These are phyloP conservation scores for Buphagus erythrorhynchus DNA, from an alignment of 2,797 vertebrate species.

Conservation along the genomic window DNA sequence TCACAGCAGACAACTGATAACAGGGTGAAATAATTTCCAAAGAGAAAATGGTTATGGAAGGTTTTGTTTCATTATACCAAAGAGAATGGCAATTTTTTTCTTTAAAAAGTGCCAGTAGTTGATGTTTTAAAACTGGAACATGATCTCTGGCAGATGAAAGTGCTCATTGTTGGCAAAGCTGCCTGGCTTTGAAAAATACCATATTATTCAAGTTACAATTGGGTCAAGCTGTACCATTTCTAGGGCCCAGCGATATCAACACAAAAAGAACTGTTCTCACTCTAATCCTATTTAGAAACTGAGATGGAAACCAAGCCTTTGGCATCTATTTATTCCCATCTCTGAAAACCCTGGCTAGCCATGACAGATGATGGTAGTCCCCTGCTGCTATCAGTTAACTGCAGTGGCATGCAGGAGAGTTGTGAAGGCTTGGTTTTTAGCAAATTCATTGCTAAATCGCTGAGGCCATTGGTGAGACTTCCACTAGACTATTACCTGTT, in stretches of 20 bases:
- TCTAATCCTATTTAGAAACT: not conserved
- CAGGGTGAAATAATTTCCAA: not conserved
- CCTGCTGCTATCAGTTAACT: not conserved
- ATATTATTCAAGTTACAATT: not conserved
- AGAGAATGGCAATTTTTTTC: not conserved
- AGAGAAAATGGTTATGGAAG: not conserved
- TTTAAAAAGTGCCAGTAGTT: not conserved
- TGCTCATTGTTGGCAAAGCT: not conserved
- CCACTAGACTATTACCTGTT: accelerated
- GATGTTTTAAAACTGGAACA: not conserved
- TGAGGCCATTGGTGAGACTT: not conserved
- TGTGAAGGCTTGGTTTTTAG: not conserved
- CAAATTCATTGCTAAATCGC: not conserved
- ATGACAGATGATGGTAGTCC: not conserved
- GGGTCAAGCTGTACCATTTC: not conserved
- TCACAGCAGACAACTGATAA: not conserved
- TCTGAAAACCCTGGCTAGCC: not conserved
- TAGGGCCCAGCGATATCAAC: not conserved
- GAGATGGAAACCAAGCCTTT: not conserved
- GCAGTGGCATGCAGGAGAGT: not conserved
- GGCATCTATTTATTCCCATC: not conserved
- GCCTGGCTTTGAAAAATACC: not conserved
- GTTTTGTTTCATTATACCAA: not conserved
- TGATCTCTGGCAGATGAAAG: not conserved
- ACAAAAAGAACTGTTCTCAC: not conserved